These are phyloP conservation scores for Salminus brasiliensis DNA, from an alignment of 2,113 vertebrate species.

Conservation along the genomic window DNA sequence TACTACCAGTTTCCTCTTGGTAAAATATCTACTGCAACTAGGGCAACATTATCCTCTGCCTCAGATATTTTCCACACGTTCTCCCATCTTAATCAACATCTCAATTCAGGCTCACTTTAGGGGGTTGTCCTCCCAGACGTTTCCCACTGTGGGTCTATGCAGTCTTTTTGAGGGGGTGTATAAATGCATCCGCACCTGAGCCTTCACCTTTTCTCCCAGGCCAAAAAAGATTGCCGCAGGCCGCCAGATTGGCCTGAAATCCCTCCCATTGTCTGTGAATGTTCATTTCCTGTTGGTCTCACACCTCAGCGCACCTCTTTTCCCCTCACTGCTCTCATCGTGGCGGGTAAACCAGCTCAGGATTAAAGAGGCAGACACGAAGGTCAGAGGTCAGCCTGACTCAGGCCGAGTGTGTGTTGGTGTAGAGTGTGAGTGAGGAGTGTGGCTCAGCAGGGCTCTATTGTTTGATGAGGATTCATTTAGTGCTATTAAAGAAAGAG, in stretches of 20 bases:
- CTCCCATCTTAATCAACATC: neutral
- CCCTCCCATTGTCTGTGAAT: conserved; percentile 64
- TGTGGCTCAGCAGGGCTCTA: conserved; percentile 22
- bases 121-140: conserved; percentile 25
- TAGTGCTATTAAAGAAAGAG: conserved; percentile 57
- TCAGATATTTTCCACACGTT: neutral
- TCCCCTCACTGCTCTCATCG: conserved; percentile 24
- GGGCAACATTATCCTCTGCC: too few relatives aligned
- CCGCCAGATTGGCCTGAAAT: conserved; percentile 66
- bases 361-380: conserved; percentile 63
- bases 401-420: conserved; percentile 47
- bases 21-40: too few relatives aligned
- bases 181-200: conserved; percentile 44
- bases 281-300: conserved; percentile 77
- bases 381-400: conserved; percentile 64
- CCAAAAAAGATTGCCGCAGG: conserved; percentile 54
- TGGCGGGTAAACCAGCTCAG: conserved; percentile 41
- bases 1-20: too few relatives aligned
- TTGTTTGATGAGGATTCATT: conserved; percentile 39
- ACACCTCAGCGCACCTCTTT: conserved; percentile 68
- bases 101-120: conserved; percentile 31
- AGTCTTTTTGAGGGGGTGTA: conserved; percentile 53
- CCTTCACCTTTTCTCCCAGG: conserved; percentile 55
- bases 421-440: conserved; percentile 46
- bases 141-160: conserved; percentile 53